phyloP scores from a whole-genome alignment of 2,113 vertebrate species.

The Rhinolophus sinicus region DNA sequence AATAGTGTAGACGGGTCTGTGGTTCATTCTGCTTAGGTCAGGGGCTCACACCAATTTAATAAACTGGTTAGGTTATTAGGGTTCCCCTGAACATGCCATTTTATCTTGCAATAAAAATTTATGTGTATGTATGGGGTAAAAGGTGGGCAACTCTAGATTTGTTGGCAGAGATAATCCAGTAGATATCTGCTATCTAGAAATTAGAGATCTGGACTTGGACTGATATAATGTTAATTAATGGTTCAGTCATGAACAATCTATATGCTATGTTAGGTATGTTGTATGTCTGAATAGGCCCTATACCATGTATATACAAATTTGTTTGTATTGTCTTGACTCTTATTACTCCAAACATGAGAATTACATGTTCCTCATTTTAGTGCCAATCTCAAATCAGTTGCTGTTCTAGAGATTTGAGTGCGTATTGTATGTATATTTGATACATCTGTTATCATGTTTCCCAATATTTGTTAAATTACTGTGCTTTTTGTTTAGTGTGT shows the following conservation, averaged over 20 bases:
- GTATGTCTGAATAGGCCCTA: background rate
- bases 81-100: background rate
- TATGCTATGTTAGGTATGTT: background rate
- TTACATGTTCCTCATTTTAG: slow-evolving; percentile 34
- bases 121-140: background rate
- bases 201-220: background rate
- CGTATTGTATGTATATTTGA: background rate
- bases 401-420: slow-evolving; percentile 44
- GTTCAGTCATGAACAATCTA: background rate
- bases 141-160: background rate
- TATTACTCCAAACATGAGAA: slow-evolving; percentile 23
- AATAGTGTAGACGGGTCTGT: background rate
- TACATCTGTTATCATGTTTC: background rate
- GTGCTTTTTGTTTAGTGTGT: background rate
- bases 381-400: slow-evolving; percentile 29
- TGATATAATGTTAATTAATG: background rate
- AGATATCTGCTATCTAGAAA: background rate
- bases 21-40: background rate
- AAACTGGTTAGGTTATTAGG: background rate
- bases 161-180: background rate
- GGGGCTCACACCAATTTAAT: background rate
- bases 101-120: slow-evolving; percentile 36
- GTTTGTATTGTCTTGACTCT: background rate
- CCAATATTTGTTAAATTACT: background rate
- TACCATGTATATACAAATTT: slow-evolving; percentile 30